Percentiles rank a stretch among this genome's conserved stretches.
These are phyloP conservation scores for Chamaetylas fuelleborni DNA, from an alignment of 2,113 vertebrate genomes.

Conservation along the genomic window DNA sequence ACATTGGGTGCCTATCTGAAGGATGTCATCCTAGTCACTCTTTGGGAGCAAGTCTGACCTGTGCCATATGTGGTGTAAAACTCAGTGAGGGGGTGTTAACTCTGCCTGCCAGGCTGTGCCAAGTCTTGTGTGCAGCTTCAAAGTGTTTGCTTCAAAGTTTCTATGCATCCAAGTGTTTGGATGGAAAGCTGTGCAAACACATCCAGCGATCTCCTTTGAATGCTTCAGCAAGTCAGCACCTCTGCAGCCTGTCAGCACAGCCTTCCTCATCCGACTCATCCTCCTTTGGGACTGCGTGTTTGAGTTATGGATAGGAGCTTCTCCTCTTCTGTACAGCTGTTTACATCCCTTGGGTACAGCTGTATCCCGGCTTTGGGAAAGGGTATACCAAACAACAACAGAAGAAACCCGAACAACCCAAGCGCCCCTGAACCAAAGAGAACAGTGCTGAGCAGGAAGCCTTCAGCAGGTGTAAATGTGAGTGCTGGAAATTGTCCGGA, in stretches of 20 bases:
- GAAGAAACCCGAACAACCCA: neutral
- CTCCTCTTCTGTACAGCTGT: neutral
- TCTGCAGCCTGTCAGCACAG: neutral
- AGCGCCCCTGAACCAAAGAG: neutral
- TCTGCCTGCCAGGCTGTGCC: neutral
- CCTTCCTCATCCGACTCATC: neutral
- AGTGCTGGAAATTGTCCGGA: neutral
- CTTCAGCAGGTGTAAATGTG: neutral
- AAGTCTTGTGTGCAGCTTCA: rapidly evolving
- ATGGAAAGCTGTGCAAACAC: neutral
- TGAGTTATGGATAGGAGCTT: neutral
- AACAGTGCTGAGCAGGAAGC: neutral
- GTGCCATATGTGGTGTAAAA: neutral
- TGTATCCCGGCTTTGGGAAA: neutral
- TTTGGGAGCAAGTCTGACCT: no score
- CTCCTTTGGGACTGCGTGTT: neutral
- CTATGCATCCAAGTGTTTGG: neutral
- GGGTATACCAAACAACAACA: neutral
- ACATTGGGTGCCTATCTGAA: no score
- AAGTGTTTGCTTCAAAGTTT: neutral
- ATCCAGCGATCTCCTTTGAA: neutral
- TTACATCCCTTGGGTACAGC: neutral
- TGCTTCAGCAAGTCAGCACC: neutral
- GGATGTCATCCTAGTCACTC: no score
- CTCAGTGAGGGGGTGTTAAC: rapidly evolving